Conservation (phyloP, 1,140 invertebrate genomes). For the Planococcus citri region DNA sequence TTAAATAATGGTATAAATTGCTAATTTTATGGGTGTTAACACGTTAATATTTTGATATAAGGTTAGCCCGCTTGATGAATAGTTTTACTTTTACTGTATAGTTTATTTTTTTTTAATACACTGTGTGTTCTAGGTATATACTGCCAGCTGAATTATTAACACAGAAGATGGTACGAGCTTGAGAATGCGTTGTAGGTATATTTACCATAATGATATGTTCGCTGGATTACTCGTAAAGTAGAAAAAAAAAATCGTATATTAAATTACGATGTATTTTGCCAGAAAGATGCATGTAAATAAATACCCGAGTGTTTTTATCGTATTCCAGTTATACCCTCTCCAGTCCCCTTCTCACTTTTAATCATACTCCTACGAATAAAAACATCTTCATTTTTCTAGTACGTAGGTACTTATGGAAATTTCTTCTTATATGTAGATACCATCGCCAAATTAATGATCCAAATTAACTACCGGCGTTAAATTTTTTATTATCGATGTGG, state of each 20-base stretch:
- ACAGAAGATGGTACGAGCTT: not conserved
- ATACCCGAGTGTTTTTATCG: too few species aligned
- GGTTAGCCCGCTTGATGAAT: not conserved
- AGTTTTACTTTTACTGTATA: not conserved
- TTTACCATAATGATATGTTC: not conserved
- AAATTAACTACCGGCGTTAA: not conserved
- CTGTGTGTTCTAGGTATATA: too few species aligned
- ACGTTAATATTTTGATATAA: slow-evolving; percentile 1
- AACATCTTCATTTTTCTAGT: not conserved
- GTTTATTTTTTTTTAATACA: not conserved
- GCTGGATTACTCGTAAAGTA: not conserved
- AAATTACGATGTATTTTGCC: not conserved
- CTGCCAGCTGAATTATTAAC: not conserved
- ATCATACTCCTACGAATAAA: not conserved
- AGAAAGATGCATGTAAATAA: too few species aligned
- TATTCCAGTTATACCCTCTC: too few species aligned
- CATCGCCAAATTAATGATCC: not conserved
- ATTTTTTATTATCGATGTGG: too few species aligned
- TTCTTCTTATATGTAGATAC: not conserved
- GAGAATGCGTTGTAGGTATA: not conserved
- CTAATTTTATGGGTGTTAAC: slow-evolving; percentile 7
- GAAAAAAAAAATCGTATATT: not conserved
- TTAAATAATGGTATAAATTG: not conserved
- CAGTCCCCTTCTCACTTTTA: not conserved
- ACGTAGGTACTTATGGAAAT: not conserved